phyloP scores from a whole-genome alignment of 2,113 vertebrate species.

The Scomber colias region DNA sequence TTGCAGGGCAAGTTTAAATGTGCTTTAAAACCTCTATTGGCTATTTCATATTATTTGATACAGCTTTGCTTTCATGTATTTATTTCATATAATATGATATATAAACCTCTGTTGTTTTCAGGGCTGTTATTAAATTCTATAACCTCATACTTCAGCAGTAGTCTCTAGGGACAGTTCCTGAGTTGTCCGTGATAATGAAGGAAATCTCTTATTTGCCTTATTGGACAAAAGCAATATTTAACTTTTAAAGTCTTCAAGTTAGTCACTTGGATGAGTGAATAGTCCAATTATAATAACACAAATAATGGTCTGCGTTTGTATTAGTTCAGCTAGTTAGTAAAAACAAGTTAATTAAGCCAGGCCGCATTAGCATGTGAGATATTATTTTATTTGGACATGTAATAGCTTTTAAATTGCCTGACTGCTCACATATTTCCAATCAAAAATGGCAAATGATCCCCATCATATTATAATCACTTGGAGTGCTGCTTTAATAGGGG shows the following conservation, averaged over 20 bases:
- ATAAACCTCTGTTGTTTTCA: conserved; percentile 3
- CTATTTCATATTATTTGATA: conserved; percentile 31
- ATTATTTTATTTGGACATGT: conserved; percentile 63
- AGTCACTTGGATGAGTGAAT: conserved; percentile 54
- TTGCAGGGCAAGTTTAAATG: conserved; percentile 37
- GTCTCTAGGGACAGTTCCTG: background rate
- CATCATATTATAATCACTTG: conserved; percentile 41
- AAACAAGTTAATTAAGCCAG: conserved; percentile 72
- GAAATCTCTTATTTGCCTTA: conserved; percentile 19
- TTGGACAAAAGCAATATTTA: conserved; percentile 44
- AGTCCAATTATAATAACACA: conserved; percentile 64
- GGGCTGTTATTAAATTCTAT: background rate
- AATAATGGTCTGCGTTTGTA: conserved; percentile 64
- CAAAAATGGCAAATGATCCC: conserved; percentile 54
- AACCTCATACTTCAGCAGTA: background rate
- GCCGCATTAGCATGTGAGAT: conserved; percentile 47
- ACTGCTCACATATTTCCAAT: conserved; percentile 59
- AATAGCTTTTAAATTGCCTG: conserved; percentile 65
- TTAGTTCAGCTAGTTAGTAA: conserved; percentile 52
- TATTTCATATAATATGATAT: background rate
- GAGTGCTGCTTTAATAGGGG: conserved; percentile 28
- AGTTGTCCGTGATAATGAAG: background rate
- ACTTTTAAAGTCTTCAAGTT: conserved; percentile 42
- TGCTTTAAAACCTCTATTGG: conserved; percentile 26
- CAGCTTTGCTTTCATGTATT: background rate